Base-by-base conservation (phyloP, 2,113 vertebrate species). In the Bubo blakistoni region DNA sequence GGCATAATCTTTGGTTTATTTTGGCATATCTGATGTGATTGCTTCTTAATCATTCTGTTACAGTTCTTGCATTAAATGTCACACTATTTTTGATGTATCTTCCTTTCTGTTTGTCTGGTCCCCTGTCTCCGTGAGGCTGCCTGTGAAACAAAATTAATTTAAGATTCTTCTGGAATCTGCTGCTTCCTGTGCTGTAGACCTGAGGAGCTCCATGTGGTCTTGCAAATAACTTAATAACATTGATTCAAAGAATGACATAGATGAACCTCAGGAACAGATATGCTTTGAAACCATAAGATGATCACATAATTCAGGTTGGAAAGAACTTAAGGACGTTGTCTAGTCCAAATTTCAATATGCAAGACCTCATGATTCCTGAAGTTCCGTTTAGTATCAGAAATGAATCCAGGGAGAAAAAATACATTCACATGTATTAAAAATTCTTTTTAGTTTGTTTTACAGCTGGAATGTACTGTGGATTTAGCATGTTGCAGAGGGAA, bases 401-500 rank as follows among this genome's bases (percentile, higher is more conserved):
- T 74, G 0, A 81, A 81, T 86, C 55, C 32, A 67, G 27, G 55
- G 21, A 25, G 62, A 80, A 92, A 86, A 80, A 40, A 30, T 14
- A 34, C 5, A 4, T 74, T 97, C 61, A 30, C 15, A 27, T 74
- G 42, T 91, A 88, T 73, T 94, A 83, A 95, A 90, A 95, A 85
- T 78, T 81, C 59, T 78, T 91, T 89, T 87, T 78, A 73, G 84
- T 70, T 95, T 88, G 65, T 73, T 88, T 88, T 90, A 42, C 52
- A 44, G 34, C 59, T 73, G 92, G 82, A 95, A 94, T 94, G 88
- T 96, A 59, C 86, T 81, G 71, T 70, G 61, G 76, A 90, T 94
- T 96, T 96, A 96, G 81, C 47, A 78, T 21, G 55, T 93, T 69
- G 86, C 74, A 51, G 80, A 86, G 90, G 90, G 85, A 90, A 52